A percentile compares a stretch with the other conserved stretches of the same genome.
These are phyloP conservation scores for Ophonus ardosiacus DNA, from an alignment of 2,888 invertebrate species.

Conservation along the genomic window DNA sequence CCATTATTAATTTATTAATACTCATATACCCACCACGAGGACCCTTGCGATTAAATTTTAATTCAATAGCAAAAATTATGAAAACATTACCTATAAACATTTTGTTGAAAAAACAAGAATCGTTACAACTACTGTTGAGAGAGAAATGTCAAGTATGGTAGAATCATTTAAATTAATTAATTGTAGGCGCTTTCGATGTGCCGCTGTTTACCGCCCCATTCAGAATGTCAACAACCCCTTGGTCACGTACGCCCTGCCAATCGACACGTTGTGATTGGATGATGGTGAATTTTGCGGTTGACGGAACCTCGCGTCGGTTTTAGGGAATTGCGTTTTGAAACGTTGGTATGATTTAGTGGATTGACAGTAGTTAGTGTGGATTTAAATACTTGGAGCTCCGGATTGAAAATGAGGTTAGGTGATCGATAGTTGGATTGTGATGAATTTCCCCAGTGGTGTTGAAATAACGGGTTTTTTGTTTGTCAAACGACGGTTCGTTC, in stretches of 20 bases:
- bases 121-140: neutral
- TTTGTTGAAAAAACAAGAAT: too few species aligned
- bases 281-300: slow-evolving; percentile 14
- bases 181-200: neutral
- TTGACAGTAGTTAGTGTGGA: neutral
- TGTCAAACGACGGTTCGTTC: neutral
- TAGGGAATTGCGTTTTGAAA: slow-evolving; percentile 22
- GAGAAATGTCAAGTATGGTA: neutral
- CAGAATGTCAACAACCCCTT: slow-evolving; percentile 11
- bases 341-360: slow-evolving; percentile 16
- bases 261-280: slow-evolving; percentile 28
- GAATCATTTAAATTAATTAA: slow-evolving; percentile 38
- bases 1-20: neutral
- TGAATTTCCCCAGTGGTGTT: neutral
- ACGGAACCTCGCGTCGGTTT: slow-evolving; percentile 3
- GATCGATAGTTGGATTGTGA: neutral
- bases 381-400: neutral
- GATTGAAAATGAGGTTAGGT: neutral
- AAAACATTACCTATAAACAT: neutral
- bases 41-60: neutral
- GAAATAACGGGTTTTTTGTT: neutral
- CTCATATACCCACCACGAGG: neutral
- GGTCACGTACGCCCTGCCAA: slow-evolving; percentile 22
- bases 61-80: neutral
- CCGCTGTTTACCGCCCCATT: neutral